Percentiles rank a stretch among this genome's conserved stretches.
These are phyloP conservation scores for Bradypus variegatus DNA, from an alignment of 2,797 vertebrate genomes.

Conservation along the genomic window DNA sequence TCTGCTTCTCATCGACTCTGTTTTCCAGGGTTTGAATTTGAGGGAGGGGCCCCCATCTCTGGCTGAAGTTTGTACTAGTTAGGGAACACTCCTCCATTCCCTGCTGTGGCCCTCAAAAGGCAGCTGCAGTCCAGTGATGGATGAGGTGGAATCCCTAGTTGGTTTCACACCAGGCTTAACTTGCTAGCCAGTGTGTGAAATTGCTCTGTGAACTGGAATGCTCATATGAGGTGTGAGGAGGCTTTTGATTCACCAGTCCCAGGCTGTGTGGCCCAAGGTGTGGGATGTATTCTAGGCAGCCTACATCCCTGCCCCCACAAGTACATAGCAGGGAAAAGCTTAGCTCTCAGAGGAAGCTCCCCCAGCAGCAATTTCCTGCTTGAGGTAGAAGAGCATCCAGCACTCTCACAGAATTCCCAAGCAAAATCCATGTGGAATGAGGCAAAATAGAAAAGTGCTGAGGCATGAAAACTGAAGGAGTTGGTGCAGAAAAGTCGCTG, in stretches of 20 bases:
- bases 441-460: constrained; percentile 23
- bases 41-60: not conserved
- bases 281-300: not conserved
- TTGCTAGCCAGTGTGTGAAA: constrained; percentile 40
- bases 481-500: not conserved
- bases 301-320: not conserved
- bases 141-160: constrained; percentile 40
- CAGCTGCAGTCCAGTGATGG: not conserved
- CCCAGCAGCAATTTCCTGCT: constrained; percentile 47
- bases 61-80: not conserved
- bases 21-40: not conserved
- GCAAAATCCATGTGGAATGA: not conserved
- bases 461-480: not conserved
- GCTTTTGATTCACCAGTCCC: not conserved
- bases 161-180: constrained; percentile 26
- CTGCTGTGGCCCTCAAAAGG: constrained; percentile 6
- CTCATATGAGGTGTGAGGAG: not conserved
- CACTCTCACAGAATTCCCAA: constrained; percentile 27
- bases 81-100: not conserved
- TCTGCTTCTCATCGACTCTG: not conserved
- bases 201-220: constrained; percentile 18
- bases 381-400: not conserved
- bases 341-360: constrained; percentile 23
- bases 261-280: not conserved
- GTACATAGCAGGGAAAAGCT: constrained; percentile 1